Percentiles rank a stretch among this genome's conserved stretches.
These are phyloP conservation scores for Syrista parreyssii DNA, from an alignment of 2,888 invertebrate species.

Conservation along the genomic window DNA sequence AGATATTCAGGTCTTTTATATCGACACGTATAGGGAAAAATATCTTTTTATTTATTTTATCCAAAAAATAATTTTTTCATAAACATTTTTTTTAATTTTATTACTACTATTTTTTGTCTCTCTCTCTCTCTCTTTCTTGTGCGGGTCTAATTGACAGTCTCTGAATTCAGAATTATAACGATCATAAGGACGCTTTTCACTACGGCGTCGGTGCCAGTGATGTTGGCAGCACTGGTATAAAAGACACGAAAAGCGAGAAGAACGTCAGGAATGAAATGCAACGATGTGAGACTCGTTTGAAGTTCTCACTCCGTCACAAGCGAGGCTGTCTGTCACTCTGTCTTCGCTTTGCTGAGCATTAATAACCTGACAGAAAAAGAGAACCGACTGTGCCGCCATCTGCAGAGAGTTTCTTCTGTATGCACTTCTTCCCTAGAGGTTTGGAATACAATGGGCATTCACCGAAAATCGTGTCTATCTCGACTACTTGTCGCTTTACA, in stretches of 20 bases:
- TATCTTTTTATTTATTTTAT: neutral
- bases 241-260: neutral
- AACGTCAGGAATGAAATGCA: neutral
- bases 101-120: neutral
- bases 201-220: neutral
- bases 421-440: neutral
- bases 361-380: neutral
- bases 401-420: neutral
- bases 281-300: neutral
- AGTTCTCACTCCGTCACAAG: neutral
- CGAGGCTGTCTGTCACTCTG: neutral
- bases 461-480: neutral
- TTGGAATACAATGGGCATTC: neutral
- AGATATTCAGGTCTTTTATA: neutral
- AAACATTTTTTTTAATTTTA: neutral
- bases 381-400: neutral
- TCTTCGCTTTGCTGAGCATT: neutral
- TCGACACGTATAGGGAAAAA: neutral
- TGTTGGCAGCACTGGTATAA: neutral
- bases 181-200: neutral
- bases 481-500: neutral
- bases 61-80: too few relatives aligned
- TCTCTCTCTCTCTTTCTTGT: too few relatives aligned
- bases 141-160: neutral
- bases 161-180: neutral